Base-by-base conservation (phyloP, 2,888 invertebrate species). In the Calameuta idolon region DNA sequence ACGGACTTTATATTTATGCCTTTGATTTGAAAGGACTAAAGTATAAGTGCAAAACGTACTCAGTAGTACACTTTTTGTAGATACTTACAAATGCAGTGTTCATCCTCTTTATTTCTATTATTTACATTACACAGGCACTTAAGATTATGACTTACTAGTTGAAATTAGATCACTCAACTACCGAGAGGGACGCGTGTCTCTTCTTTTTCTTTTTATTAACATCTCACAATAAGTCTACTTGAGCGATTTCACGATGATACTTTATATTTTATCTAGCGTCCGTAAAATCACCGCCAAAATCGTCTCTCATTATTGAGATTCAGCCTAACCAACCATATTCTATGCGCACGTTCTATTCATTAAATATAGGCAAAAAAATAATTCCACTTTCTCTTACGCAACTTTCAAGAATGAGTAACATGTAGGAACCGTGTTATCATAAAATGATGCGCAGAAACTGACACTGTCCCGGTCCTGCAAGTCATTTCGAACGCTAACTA, bases 31-130 rank as follows among this genome's bases (percentile, higher is more conserved):
- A 9, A 23, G 23, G 9, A 55, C 23, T 9, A 55, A 55, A 55
- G 2, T 55, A 23, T 9, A 23, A 23, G 23, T 23, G 40, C 23
- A 55, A 55, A 55, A 55, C 40, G 40, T 55, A 23, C 23, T 55
- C 40, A 23, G 40, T 9, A 23, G 40, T 55, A 23, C 23, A 55
- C 23, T 23, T 55, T 55, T 23, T 23, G 23, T 15, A 55, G 40
- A 55, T 55, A 40, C 40, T 15, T 40, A 55, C 0, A 55, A 55
- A 23, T 55, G 40, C 40, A 23, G 40, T 9, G 40, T 55, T 55
- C 40, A 23, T 30, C 75, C 33, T 75, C 69, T 68, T 35, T 75
- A 69, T 68, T 69, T 75, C 34, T 68, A 69, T 69, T 69, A 34
- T n/a, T 75, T 69, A 33, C 34, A 33, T 69, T 75, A 34, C 34